Percentiles rank a stretch among this genome's conserved stretches.
phyloP scores from a whole-genome alignment of 2,113 vertebrate species.

The Xerus inauris region DNA sequence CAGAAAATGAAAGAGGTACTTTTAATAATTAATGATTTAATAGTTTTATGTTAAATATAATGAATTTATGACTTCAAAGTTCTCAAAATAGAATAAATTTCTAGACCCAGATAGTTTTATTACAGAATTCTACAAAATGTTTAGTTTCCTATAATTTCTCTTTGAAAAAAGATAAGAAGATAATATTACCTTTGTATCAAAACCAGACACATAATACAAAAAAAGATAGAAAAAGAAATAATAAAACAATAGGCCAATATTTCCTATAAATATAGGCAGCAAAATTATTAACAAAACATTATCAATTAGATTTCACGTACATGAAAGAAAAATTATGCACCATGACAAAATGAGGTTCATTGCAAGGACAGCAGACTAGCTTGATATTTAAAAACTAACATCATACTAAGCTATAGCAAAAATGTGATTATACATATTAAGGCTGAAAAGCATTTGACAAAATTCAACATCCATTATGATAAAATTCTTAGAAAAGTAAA shows the following conservation, averaged over 20 bases:
- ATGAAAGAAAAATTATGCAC: background rate
- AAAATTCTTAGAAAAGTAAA: background rate
- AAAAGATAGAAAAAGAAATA: background rate
- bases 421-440: background rate
- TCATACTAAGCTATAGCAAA: background rate
- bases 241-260: background rate
- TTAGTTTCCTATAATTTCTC: background rate
- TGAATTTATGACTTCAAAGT: background rate
- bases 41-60: background rate
- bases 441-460: background rate
- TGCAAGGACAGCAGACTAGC: background rate
- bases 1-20: background rate
- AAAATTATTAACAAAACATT: background rate
- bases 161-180: background rate
- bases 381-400: background rate
- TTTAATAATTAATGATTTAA: background rate
- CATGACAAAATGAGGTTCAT: background rate
- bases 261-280: background rate
- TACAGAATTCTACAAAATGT: background rate
- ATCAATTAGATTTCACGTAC: background rate
- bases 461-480: background rate
- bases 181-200: background rate
- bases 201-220: background rate
- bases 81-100: background rate
- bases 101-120: background rate